Evolutionary conservation across 1,140 invertebrate genomes (phyloP), one percentile per base, ranked within the genome.

Genomic region (Oryctes rhinoceros): DNA sequence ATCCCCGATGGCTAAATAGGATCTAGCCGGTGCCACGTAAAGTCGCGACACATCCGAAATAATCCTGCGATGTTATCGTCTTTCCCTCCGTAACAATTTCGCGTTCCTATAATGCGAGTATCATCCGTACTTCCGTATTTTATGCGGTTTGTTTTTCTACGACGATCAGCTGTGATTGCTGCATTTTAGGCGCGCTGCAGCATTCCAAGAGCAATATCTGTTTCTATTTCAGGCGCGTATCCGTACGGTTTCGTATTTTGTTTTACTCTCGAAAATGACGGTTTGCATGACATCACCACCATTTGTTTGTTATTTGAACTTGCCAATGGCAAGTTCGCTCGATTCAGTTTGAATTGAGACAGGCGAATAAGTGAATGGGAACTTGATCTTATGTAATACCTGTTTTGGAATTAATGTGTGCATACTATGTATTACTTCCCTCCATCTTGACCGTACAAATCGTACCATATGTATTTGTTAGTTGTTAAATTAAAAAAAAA

Each of bases 281-380:
- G 65, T 71, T 71, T 71, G 24, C 65, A 37, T 71, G 65, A 71
- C 65, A 71, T 71, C 65, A 71, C 65, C 24, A 15, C 24, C 35
- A 24, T 71, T 71, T 71, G 65, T 71, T 71, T 71, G 65, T 71
- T 71, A 71, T 71, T 71, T 71, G 24, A 71, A 71, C 65, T 71
- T 71, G 65, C 65, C 65, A 71, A 71, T 71, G 65, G 65, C 65
- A 71, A 59, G 65, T 71, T 71, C 20, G 20, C 65, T 71, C 24
- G 11, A 15, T 71, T 71, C 35, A 24, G 11, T 71, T 71, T 71
- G 24, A 71, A 71, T 71, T 37, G 24, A 62, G 13, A 71, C 65
- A 71, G 24, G 65, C 65, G 24, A 71, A 71, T 71, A 71, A 67
- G 20, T 71, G 65, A 71, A 71, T 71, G 65, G 65, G 35, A 71